Evolutionary conservation across 1,140 invertebrate genomes (phyloP).

Genomic region (Belonocnema kinseyi): DNA sequence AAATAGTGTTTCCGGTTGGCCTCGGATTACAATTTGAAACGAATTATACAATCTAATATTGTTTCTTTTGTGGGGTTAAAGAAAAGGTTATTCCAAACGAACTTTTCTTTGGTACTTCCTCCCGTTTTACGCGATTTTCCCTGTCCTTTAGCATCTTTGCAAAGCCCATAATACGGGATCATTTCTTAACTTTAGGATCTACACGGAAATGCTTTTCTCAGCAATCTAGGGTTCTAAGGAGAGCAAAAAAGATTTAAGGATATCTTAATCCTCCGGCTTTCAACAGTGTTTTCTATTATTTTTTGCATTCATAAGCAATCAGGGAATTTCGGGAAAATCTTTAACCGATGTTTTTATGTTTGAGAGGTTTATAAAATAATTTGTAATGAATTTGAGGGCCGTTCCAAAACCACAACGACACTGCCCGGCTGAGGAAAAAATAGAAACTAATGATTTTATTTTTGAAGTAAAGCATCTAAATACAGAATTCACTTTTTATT

Average conservation of each 20-base stretch:
- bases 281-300: not conserved
- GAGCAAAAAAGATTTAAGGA: constrained; percentile 8
- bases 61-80: constrained; percentile 46
- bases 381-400: no score
- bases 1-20: constrained; percentile 20
- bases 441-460: no score
- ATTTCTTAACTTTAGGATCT: constrained; percentile 24
- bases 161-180: constrained; percentile 29
- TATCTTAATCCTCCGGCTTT: constrained; percentile 13
- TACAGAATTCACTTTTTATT: no score
- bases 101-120: constrained; percentile 1
- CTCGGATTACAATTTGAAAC: constrained; percentile 17
- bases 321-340: not conserved
- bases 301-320: not conserved
- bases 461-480: no score
- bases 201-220: constrained; percentile 24
- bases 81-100: constrained; percentile 21
- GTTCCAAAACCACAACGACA: no score
- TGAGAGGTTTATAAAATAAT: not conserved
- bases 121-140: constrained; percentile 21
- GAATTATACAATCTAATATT: constrained; percentile 20
- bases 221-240: constrained; percentile 3
- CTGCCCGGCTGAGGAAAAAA: no score
- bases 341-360: not conserved
- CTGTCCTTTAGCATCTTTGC: constrained; percentile 1